phyloP scores from a whole-genome alignment of 1,140 invertebrate genomes.

The Aleiodes sp. region DNA sequence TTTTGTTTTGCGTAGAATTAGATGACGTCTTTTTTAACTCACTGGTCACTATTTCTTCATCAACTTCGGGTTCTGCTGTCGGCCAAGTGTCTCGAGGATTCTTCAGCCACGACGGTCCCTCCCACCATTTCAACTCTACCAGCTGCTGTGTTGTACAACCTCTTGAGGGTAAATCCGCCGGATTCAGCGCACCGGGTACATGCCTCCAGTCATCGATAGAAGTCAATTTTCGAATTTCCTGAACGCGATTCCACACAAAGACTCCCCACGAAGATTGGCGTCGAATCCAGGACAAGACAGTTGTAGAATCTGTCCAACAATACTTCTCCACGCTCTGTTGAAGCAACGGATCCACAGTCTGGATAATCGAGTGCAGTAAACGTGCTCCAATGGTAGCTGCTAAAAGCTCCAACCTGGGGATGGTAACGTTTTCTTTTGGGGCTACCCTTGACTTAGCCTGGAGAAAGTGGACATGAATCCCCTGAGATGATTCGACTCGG shows the following conservation, averaged over 20 bases:
- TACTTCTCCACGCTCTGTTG: too few relatives aligned
- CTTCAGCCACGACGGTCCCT: not conserved
- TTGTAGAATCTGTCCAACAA: not conserved
- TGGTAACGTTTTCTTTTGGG: not conserved
- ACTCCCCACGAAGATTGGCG: not conserved
- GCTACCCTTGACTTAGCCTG: constrained; percentile 12
- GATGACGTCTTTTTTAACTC: constrained; percentile 40
- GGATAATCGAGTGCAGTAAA: not conserved
- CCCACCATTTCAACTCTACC: not conserved
- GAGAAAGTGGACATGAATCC: constrained; percentile 38
- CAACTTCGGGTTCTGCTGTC: constrained; percentile 39
- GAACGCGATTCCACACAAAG: not conserved
- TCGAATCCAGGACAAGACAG: constrained; percentile 37
- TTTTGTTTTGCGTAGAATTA: too few relatives aligned
- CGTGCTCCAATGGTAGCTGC: not conserved
- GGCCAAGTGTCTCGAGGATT: not conserved
- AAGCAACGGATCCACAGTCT: not conserved
- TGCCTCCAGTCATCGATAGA: not conserved
- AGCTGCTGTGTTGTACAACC: not conserved
- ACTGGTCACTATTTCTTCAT: constrained; percentile 50
- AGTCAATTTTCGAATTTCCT: not conserved
- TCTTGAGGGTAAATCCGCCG: not conserved
- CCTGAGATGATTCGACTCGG: constrained; percentile 6
- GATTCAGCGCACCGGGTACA: not conserved
- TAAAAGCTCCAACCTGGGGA: not conserved